Conservation (phyloP, 1,140 invertebrate species). For the Diachasmimorpha longicaudata region DNA sequence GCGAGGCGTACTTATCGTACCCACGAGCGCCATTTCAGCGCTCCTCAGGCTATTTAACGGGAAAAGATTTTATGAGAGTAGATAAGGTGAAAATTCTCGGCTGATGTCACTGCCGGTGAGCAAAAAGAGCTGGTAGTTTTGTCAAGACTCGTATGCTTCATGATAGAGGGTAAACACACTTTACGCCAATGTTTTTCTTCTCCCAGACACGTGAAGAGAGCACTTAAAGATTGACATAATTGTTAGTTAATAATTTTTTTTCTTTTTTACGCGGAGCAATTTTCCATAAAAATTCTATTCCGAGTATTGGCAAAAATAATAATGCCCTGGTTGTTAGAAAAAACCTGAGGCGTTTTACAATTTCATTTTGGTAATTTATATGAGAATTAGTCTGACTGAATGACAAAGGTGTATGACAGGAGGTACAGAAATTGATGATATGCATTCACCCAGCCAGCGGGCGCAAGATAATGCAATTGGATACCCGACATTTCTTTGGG, state of each 20-base stretch:
- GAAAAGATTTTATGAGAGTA: slow-evolving; percentile 1
- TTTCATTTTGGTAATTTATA: background rate
- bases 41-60: slow-evolving; percentile 8
- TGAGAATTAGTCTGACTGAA: background rate
- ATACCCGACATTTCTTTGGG: background rate
- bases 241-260: no score
- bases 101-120: background rate
- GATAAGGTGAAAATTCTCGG: slow-evolving; percentile 6
- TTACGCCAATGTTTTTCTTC: background rate
- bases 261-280: no score
- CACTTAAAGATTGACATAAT: no score
- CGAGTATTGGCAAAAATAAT: no score
- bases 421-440: background rate
- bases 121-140: background rate
- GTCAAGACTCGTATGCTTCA: background rate
- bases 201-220: background rate
- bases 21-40: slow-evolving; percentile 3
- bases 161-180: background rate
- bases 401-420: background rate
- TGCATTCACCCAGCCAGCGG: background rate
- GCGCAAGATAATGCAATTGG: background rate
- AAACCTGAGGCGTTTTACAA: no score
- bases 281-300: no score
- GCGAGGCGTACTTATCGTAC: slow-evolving; percentile 3
- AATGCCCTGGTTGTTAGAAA: no score